A percentile compares a stretch with the other conserved stretches of the same genome.
Conservation (phyloP, 2,113 vertebrate species). For the Cynocephalus volans region DNA sequence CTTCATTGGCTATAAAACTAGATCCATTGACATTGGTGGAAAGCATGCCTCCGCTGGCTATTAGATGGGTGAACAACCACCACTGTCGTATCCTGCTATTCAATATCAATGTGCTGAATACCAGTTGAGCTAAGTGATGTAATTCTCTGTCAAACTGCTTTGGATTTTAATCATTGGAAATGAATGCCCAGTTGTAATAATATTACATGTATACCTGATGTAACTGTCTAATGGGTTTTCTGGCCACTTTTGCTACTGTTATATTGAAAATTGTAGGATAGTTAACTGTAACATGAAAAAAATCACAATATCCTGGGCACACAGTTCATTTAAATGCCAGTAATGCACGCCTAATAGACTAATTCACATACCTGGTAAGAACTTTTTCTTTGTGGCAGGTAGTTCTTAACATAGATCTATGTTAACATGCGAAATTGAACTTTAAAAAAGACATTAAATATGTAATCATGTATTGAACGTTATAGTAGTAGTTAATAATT, state of each 20-base stretch:
- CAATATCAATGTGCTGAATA: not conserved
- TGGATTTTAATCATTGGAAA: slow-evolving; percentile 42
- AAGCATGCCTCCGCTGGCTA: slow-evolving; percentile 9
- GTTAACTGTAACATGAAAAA: slow-evolving; percentile 2
- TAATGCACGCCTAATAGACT: not conserved
- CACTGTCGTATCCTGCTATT: not conserved
- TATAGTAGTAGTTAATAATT: slow-evolving; percentile 59
- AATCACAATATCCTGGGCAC: not conserved
- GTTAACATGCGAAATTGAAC: not conserved
- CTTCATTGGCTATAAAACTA: slow-evolving; percentile 1
- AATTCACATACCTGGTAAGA: not conserved
- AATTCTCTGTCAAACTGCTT: not conserved
- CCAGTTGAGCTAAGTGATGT: slow-evolving; percentile 24
- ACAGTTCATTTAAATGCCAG: not conserved
- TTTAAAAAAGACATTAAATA: slow-evolving; percentile 56
- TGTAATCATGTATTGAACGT: not conserved
- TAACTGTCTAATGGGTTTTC: slow-evolving; percentile 25
- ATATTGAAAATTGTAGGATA: not conserved
- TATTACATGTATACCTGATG: not conserved
- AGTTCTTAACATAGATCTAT: not conserved
- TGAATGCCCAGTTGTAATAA: not conserved
- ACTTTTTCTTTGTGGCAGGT: not conserved
- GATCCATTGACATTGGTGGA: not conserved
- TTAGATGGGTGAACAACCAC: not conserved
- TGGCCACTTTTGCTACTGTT: slow-evolving; percentile 42